Evolutionary conservation across 2,888 invertebrate genomes (phyloP).

Genomic region (Agonopterix subpropinquella): DNA sequence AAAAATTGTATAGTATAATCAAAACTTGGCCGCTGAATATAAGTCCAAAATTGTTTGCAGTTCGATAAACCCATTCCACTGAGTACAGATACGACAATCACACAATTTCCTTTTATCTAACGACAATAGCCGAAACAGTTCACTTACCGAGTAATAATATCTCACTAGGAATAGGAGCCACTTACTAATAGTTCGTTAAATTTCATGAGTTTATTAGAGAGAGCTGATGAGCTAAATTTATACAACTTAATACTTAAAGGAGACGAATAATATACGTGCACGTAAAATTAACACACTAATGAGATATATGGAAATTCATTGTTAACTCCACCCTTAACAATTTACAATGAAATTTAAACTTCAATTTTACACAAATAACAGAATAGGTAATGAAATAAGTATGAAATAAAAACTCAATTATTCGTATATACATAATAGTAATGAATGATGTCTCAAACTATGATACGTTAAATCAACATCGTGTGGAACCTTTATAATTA

Average conservation of each 20-base stretch:
- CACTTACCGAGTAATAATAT: constrained; percentile 15
- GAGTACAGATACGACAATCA: constrained; percentile 25
- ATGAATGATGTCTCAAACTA: constrained; percentile 15
- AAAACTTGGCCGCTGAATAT: constrained; percentile 65
- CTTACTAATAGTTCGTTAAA: constrained; percentile 23
- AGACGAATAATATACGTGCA: constrained; percentile 19
- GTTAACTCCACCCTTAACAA: constrained; percentile 42
- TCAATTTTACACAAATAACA: constrained; percentile 34
- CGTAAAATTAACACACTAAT: constrained; percentile 45
- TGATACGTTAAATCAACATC: constrained; percentile 11
- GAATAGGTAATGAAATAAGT: constrained; percentile 25
- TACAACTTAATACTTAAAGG: constrained; percentile 48
- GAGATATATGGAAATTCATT: constrained; percentile 55
- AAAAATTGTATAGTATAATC: constrained; percentile 66
- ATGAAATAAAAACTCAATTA: constrained; percentile 34
- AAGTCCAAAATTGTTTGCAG: constrained; percentile 15
- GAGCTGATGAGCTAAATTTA: constrained; percentile 61
- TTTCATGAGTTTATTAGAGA: constrained; percentile 49
- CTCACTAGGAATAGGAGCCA: constrained; percentile 25
- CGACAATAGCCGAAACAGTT: constrained; percentile 6
- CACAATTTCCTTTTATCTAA: constrained; percentile 17
- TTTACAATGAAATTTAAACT: constrained; percentile 55
- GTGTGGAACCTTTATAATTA: constrained; percentile 14
- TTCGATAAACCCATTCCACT: constrained; percentile 18
- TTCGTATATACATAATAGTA: constrained; percentile 51